A percentile compares a stretch with the other conserved stretches of the same genome.
Evolutionary conservation across 2,113 vertebrate genomes (phyloP).

Genomic region (Seriola rivoliana): DNA sequence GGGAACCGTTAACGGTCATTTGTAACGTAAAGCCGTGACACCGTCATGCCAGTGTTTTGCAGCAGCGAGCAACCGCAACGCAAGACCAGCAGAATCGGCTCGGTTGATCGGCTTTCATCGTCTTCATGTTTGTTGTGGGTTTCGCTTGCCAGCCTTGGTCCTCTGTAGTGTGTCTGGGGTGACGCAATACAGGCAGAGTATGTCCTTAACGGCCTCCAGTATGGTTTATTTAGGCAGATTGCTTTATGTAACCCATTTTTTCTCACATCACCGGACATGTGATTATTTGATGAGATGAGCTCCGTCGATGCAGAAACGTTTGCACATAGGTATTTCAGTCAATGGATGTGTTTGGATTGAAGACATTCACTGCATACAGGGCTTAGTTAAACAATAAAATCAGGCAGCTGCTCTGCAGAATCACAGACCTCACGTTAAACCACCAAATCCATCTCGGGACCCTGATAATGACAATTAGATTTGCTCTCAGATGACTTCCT

Average conservation of each 20-base stretch:
- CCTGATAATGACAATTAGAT: background rate
- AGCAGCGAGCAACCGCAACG: background rate
- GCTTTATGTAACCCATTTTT: conserved; percentile 46
- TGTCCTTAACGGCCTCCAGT: conserved; percentile 48
- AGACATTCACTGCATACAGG: conserved; percentile 42
- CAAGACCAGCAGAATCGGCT: background rate
- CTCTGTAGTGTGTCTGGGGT: conserved; percentile 37
- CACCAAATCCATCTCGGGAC: conserved; percentile 1
- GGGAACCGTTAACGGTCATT: background rate
- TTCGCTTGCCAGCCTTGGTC: background rate
- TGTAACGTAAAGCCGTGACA: too few species aligned
- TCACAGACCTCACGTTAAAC: conserved; percentile 31
- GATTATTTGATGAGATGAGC: conserved; percentile 12
- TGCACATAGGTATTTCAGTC: conserved; percentile 48
- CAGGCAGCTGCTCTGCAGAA: background rate
- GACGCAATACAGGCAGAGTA: conserved; percentile 67
- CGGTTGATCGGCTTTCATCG: background rate
- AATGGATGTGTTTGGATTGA: conserved; percentile 45
- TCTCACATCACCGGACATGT: background rate
- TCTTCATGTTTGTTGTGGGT: background rate
- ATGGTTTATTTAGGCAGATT: conserved; percentile 15
- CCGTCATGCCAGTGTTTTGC: background rate
- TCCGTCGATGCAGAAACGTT: conserved; percentile 23
- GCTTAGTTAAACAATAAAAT: conserved; percentile 23
- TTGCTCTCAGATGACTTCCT: background rate